These are phyloP conservation scores for Anneissia japonica DNA, from an alignment of 35 echinoderm and acorn worm genomes.

Conservation along the genomic window DNA sequence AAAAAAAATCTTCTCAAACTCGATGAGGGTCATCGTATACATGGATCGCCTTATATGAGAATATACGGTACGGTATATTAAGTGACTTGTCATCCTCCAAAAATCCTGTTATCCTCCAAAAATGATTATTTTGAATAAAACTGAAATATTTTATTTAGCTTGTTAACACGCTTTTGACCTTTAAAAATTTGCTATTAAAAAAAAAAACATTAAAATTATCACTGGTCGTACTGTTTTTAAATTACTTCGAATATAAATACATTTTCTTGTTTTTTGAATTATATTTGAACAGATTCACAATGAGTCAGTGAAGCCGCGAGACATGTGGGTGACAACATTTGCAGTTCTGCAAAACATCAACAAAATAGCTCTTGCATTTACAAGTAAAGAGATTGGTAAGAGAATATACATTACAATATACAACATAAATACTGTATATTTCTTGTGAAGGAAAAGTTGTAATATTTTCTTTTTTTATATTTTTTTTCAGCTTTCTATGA, in stretches of 20 bases:
- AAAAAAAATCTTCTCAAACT: too few species aligned
- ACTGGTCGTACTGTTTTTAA: neutral
- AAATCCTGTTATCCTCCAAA: too few species aligned
- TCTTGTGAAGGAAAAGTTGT: neutral
- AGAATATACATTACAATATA: neutral
- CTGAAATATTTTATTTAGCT: too few species aligned
- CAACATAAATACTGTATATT: too few species aligned
- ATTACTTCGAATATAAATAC: too few species aligned
- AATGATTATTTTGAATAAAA: too few species aligned
- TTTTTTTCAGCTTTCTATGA: conserved; percentile 80
- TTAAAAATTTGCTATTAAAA: neutral
- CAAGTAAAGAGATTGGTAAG: conserved; percentile 96
- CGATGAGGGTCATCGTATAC: too few species aligned
- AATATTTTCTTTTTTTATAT: conserved; percentile 4
- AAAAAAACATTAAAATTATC: neutral
- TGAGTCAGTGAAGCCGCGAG: conserved; percentile 88
- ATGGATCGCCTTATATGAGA: too few species aligned
- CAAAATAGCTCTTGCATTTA: conserved; percentile 91
- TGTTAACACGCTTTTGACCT: neutral
- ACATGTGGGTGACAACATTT: conserved; percentile 97
- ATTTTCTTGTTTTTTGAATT: conserved; percentile 1
- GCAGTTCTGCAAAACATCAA: conserved; percentile 86
- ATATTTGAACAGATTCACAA: conserved; percentile 56
- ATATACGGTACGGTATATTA: too few species aligned
- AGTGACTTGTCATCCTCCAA: too few species aligned